Evolutionary conservation across 2,113 vertebrate species (phyloP), one percentile per base, ranked within the genome.

Genomic region (Nothoprocta pentlandii): DNA sequence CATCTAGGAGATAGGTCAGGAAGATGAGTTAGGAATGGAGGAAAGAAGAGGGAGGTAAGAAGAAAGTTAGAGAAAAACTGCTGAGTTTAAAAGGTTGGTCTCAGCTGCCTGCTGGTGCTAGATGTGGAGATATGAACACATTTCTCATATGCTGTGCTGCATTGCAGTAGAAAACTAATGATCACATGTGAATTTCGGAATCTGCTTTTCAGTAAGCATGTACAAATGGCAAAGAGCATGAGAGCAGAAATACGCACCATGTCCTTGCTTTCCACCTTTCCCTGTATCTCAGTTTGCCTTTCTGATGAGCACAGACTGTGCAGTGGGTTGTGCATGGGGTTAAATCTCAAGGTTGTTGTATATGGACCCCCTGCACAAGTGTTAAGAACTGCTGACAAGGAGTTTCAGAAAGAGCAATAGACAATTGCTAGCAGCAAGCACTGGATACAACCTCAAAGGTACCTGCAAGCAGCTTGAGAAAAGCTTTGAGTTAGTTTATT

Each of bases 191-290:
- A 83, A 6, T 56, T 89, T 77, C 67, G 49, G 14, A 77, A 80
- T 49, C 32, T 49, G n/a, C 32, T 30, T 92, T 83, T 85, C 39
- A 58, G 7, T 56, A n/a, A 74, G 12, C 10, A 5, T n/a, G 54
- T 30, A 49, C 6, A 59, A 39, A 12, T 21, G 22, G 26, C 36
- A 71, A n/a, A 42, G 42, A 12, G 2, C 28, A 16, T 32, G 19
- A 5, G 17, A 61, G 22, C 41, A 0, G 2, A 69, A 87, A 64
- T n/a, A 58, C 0, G 0, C 42, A 20, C 34, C 56, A 26, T 30
- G 4, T 5, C 36, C 5, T 89, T 59, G 17, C 25, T 62, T 22
- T 17, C 51, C 23, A 7, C 49, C 68, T 79, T 62, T 46, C 16
- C 10, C 44, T 74, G 63, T 16, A 59, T 25, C 51, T 70, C 25